These are phyloP conservation scores for Zoanthus sansibaricus DNA, from an alignment of 92 coral and sea anemone genomes.

Conservation along the genomic window DNA sequence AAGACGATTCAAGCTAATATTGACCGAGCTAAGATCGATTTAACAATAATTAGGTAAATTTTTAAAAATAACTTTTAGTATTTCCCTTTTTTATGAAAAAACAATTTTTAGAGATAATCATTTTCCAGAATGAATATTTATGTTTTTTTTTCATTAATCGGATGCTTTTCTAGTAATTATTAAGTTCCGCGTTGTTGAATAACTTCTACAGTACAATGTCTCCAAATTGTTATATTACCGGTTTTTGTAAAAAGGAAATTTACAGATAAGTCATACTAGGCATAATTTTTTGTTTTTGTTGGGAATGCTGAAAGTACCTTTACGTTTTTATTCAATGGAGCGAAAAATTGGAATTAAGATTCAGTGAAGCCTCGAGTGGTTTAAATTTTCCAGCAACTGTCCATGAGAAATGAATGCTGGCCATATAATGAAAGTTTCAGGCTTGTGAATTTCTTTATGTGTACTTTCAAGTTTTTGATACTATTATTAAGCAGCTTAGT, in stretches of 20 bases:
- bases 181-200: neutral
- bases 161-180: neutral
- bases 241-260: neutral
- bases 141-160: neutral
- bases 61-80: neutral
- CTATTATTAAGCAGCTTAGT: too few relatives aligned
- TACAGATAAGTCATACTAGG: neutral
- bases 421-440: too few relatives aligned
- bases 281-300: neutral
- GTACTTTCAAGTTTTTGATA: too few relatives aligned
- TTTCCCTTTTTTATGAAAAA: neutral
- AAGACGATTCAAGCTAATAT: neutral
- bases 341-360: conserved; percentile 29
- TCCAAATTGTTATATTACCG: neutral
- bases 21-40: neutral
- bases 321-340: conserved; percentile 17
- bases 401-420: neutral
- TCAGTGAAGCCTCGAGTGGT: conserved; percentile 13
- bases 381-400: neutral
- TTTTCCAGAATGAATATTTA: neutral
- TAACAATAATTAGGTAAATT: neutral
- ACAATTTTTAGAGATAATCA: neutral
- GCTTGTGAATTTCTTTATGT: neutral
- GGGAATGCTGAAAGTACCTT: conserved; percentile 21
- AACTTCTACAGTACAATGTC: neutral